A percentile compares a stretch with the other conserved stretches of the same genome.
Evolutionary conservation across 2,888 invertebrate species (phyloP).

Genomic region (Chesias legatella): DNA sequence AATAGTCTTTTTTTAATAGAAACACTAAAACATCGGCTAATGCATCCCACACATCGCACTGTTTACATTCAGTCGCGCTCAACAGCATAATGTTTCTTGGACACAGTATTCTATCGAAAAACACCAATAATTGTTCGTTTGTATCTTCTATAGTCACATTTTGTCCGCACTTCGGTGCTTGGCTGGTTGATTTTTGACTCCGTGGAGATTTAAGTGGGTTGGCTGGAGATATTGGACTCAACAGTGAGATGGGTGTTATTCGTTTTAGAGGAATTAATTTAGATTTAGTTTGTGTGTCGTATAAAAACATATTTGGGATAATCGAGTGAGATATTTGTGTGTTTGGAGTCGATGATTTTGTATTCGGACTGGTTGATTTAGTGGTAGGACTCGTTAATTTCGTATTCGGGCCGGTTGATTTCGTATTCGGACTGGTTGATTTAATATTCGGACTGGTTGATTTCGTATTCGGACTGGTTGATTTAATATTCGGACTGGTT

Average conservation of each 20-base stretch:
- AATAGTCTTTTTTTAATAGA: slow-evolving; percentile 76
- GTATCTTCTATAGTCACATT: slow-evolving; percentile 17
- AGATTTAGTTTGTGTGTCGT: too few species aligned
- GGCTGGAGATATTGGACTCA: too few species aligned
- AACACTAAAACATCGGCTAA: slow-evolving; percentile 64
- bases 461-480: slow-evolving; percentile 1
- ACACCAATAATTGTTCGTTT: slow-evolving; percentile 38
- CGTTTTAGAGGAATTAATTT: too few species aligned
- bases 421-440: slow-evolving; percentile 7
- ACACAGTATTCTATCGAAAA: slow-evolving; percentile 63
- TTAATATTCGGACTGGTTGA: slow-evolving; percentile 1
- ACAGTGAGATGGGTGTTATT: too few species aligned
- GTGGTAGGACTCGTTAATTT: neutral
- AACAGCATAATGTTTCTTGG: slow-evolving; percentile 62
- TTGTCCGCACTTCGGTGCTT: neutral
- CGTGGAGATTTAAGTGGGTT: too few species aligned
- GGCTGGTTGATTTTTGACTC: too few species aligned
- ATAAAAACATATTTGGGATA: too few species aligned
- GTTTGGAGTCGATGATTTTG: neutral
- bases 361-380: neutral
- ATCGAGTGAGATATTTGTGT: slow-evolving; percentile 1
- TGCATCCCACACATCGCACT: slow-evolving; percentile 57
- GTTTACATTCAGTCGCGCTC: slow-evolving; percentile 33
- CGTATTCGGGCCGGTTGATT: neutral
- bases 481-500: slow-evolving; percentile 2